Conservation (phyloP, 2,113 vertebrate genomes). For the Microcebus lehilahytsara region DNA sequence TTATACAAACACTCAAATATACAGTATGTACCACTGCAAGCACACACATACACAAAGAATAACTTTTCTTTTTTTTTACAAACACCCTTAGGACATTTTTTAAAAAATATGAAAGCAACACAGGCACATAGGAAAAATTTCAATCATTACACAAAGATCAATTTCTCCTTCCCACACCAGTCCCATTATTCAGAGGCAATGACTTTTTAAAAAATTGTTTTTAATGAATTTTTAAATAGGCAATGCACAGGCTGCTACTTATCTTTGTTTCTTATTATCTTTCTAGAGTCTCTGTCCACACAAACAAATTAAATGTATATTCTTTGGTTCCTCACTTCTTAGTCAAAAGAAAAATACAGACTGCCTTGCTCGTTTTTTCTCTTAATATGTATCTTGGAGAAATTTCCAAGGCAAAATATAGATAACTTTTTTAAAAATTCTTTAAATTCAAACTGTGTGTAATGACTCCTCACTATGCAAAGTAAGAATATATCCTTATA, state of each 20-base stretch:
- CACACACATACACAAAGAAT: neutral
- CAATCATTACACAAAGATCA: neutral
- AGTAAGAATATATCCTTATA: slow-evolving; percentile 2
- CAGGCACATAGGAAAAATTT: neutral
- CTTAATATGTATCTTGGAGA: neutral
- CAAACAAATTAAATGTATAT: neutral
- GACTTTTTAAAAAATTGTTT: neutral
- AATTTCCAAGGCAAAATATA: neutral
- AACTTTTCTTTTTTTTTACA: neutral
- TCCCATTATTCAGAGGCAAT: neutral
- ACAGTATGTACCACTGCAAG: neutral
- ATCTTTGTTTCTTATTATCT: neutral
- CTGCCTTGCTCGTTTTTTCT: neutral
- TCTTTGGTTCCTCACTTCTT: neutral
- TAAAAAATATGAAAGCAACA: neutral
- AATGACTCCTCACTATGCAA: neutral
- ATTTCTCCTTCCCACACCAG: neutral
- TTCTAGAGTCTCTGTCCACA: neutral
- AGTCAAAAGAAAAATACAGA: slow-evolving; percentile 3
- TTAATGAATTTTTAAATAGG: slow-evolving; percentile 22
- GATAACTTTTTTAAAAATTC: neutral
- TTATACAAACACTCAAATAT: neutral
- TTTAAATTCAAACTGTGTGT: neutral
- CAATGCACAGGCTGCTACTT: neutral
- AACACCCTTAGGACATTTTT: neutral